Percentiles rank a stretch among this genome's conserved stretches.
Evolutionary conservation across 2,797 vertebrate genomes (phyloP).

Genomic region (Naso thynnoides): DNA sequence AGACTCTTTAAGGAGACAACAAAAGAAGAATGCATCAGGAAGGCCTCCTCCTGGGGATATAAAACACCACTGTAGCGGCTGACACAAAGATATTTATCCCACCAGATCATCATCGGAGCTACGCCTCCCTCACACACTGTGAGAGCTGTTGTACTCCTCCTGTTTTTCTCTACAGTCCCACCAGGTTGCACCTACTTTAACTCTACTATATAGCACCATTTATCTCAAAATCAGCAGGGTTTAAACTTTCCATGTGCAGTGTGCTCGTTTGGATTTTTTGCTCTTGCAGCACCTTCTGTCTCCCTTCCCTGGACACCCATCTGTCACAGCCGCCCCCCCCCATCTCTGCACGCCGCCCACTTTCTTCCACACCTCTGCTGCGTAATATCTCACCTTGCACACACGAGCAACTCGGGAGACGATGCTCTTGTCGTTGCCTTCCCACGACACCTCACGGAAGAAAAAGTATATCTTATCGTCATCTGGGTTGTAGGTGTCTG

Average conservation of each 20-base stretch:
- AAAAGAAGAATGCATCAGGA: slow-evolving; percentile 65
- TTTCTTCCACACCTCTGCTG: slow-evolving; percentile 42
- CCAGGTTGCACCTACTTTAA: not conserved
- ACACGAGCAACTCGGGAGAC: slow-evolving; percentile 97
- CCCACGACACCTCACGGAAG: slow-evolving; percentile 95
- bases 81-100: slow-evolving; percentile 44
- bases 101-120: slow-evolving; percentile 33
- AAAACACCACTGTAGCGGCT: slow-evolving; percentile 42
- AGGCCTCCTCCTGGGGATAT: slow-evolving; percentile 46
- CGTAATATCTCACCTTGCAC: slow-evolving; percentile 90
- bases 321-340: slow-evolving; percentile 4
- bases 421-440: slow-evolving; percentile 93
- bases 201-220: not conserved
- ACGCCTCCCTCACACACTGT: slow-evolving; percentile 20
- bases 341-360: slow-evolving; percentile 6
- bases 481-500: slow-evolving; percentile 97
- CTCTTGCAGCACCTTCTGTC: not conserved
- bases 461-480: slow-evolving; percentile 99
- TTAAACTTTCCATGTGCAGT: not conserved
- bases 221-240: slow-evolving; percentile 5
- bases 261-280: not conserved
- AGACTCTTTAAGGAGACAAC: slow-evolving; percentile 66
- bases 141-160: not conserved
- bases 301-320: not conserved
- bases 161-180: not conserved